Percentiles rank a stretch among this genome's conserved stretches.
Evolutionary conservation across 2,888 invertebrate genomes (phyloP).

Genomic region (Nymphalis c-album): DNA sequence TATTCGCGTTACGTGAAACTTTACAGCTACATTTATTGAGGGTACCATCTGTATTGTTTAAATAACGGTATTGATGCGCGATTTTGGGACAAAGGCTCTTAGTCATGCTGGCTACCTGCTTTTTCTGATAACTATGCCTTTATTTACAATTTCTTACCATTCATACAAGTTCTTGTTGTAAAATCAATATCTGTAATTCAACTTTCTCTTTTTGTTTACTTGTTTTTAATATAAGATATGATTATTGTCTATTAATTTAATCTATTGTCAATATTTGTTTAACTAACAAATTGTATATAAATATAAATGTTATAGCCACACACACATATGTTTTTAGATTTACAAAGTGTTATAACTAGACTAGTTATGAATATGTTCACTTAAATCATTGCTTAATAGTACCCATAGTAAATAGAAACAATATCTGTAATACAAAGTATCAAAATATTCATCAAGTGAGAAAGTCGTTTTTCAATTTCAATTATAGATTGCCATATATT

Average conservation of each 20-base stretch:
- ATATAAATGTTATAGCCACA: too few species aligned
- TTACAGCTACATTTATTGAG: slow-evolving; percentile 65
- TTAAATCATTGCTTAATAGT: too few species aligned
- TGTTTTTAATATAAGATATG: not conserved
- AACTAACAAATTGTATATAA: too few species aligned
- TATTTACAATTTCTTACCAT: slow-evolving; percentile 11
- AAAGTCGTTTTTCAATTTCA: too few species aligned
- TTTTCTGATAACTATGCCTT: slow-evolving; percentile 53
- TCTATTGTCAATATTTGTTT: too few species aligned
- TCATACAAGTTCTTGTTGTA: slow-evolving; percentile 4
- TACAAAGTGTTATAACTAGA: too few species aligned
- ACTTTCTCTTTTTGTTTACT: not conserved
- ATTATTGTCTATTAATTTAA: not conserved
- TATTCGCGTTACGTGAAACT: slow-evolving; percentile 52
- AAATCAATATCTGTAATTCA: not conserved
- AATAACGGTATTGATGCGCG: slow-evolving; percentile 72
- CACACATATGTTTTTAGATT: too few species aligned
- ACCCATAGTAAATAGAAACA: too few species aligned
- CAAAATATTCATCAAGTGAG: too few species aligned
- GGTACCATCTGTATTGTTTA: slow-evolving; percentile 69
- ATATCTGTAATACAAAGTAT: too few species aligned
- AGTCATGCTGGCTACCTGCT: slow-evolving; percentile 69
- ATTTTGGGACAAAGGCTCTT: slow-evolving; percentile 76
- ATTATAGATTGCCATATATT: too few species aligned
- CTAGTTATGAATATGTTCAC: too few species aligned